phyloP scores from a whole-genome alignment of 2,113 vertebrate genomes.

The Rhinopomastus cyanomelas region DNA sequence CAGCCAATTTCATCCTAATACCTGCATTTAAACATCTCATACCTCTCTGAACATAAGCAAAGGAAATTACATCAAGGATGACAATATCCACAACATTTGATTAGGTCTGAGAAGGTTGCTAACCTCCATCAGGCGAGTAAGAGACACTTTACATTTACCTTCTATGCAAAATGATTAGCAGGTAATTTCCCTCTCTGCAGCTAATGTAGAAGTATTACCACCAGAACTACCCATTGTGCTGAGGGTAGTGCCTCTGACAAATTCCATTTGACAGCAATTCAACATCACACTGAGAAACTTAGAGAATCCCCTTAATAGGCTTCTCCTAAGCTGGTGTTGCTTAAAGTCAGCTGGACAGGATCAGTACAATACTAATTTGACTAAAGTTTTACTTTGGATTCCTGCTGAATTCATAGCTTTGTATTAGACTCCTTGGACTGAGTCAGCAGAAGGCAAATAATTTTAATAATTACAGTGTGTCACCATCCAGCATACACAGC shows the following conservation, averaged over 20 bases:
- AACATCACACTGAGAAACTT: background rate
- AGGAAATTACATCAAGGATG: background rate
- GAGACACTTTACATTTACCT: conserved; percentile 29
- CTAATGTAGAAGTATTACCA: conserved; percentile 39
- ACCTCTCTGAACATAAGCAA: background rate
- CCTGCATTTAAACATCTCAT: background rate
- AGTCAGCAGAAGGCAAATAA: background rate
- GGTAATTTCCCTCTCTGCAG: conserved; percentile 43
- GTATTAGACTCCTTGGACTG: background rate
- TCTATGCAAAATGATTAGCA: conserved; percentile 45
- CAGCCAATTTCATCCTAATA: background rate
- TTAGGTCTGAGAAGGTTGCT: conserved; percentile 25
- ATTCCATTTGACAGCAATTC: conserved; percentile 36
- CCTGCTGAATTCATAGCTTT: background rate
- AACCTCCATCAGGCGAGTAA: conserved; percentile 18
- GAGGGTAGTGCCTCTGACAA: conserved; percentile 4
- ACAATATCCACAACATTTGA: conserved; percentile 19
- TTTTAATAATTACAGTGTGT: background rate
- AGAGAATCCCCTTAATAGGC: background rate
- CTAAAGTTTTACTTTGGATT: background rate
- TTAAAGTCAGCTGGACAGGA: background rate
- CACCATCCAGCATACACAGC: background rate
- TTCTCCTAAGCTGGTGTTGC: background rate
- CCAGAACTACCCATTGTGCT: background rate
- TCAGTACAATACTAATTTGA: background rate